phyloP scores from a whole-genome alignment of 2,797 vertebrate genomes.

The Lophotriccus pileatus region DNA sequence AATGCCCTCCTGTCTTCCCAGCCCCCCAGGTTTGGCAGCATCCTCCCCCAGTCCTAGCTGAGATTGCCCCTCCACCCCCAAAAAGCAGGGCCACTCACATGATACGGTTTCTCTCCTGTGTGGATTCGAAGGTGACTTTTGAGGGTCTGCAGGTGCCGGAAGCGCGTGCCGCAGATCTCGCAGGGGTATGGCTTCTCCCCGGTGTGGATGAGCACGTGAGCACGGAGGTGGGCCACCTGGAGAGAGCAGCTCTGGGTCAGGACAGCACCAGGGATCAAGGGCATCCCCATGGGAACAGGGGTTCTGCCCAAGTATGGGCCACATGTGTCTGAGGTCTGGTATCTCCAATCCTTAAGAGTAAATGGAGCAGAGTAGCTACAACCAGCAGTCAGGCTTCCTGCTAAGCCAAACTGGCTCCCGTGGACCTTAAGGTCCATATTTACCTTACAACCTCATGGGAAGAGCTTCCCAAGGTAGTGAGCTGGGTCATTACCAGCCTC shows the following conservation, averaged over 20 bases:
- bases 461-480: not conserved
- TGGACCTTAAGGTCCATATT: accelerated
- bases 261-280: not conserved
- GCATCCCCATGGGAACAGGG: accelerated
- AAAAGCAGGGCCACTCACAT: slow-evolving; percentile 79
- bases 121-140: slow-evolving; percentile 99
- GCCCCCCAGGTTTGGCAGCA: not conserved
- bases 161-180: slow-evolving; percentile 97
- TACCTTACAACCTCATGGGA: not conserved
- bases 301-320: not conserved
- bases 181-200: slow-evolving; percentile 99
- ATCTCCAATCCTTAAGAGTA: not conserved
- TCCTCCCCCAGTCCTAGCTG: not conserved
- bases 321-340: accelerated
- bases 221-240: slow-evolving; percentile 96
- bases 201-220: slow-evolving; percentile 96
- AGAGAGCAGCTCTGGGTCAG: not conserved
- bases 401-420: not conserved
- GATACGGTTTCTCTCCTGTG: slow-evolving; percentile 98
- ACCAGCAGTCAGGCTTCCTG: not conserved
- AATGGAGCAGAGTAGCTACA: not conserved
- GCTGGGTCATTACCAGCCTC: not conserved
- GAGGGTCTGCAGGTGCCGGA: slow-evolving; percentile 96
- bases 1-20: accelerated
- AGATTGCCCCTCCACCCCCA: accelerated